Conservation (phyloP, 2,888 invertebrate species). For the Noctua fimbriata region DNA sequence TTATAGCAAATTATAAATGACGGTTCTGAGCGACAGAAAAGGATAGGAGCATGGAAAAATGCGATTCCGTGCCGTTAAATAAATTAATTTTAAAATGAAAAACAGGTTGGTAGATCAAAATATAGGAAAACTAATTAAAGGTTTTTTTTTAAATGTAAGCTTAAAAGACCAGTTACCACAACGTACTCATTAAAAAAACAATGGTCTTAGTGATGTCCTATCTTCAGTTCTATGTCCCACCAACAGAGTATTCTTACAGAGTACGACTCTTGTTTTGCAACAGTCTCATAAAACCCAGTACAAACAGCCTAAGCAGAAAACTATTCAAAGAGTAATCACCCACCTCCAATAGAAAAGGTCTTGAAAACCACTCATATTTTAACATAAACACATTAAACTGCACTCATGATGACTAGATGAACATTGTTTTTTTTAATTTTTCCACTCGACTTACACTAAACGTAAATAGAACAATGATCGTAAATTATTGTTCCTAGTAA, state of each 20-base stretch:
- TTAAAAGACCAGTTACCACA: slow-evolving; percentile 1
- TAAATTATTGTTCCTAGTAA: neutral
- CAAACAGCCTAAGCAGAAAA: neutral
- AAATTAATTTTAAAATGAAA: neutral
- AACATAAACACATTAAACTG: neutral
- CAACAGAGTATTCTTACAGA: slow-evolving; percentile 4
- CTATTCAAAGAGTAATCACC: neutral
- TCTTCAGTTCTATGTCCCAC: neutral
- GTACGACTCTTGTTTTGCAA: neutral
- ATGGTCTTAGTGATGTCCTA: neutral
- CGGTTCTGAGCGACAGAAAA: neutral
- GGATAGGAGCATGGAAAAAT: neutral
- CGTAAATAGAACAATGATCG: neutral
- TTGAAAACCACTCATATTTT: neutral
- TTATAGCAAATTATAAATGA: no score
- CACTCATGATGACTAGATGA: neutral
- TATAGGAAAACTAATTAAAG: neutral
- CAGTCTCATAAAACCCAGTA: neutral
- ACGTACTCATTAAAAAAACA: neutral
- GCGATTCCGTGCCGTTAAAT: neutral
- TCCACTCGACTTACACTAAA: neutral
- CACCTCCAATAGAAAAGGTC: neutral
- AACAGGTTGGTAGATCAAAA: neutral
- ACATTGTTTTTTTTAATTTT: neutral
- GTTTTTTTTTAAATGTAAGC: no score